Evolutionary conservation across 2,797 vertebrate genomes (phyloP), one percentile per base, ranked within the genome.

Genomic region (Spinibarbus caldwelli): DNA sequence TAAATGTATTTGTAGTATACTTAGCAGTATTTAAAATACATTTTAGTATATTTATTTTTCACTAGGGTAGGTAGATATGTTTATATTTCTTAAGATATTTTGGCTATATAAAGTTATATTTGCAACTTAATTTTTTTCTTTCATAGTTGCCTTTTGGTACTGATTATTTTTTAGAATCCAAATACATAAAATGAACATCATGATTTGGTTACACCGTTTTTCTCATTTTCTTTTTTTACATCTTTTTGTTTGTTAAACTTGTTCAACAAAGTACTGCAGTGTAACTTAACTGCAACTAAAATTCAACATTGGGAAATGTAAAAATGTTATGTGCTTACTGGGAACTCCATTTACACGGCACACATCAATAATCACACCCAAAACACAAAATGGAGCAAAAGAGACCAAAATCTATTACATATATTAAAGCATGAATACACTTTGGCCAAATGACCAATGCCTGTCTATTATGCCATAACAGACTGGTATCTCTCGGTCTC

Each of bases 401-500:
- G 87, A 86, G 87, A 88, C 38, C 57, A 23, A 34, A 49, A 45
- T 82, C 14, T 52, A 81, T 77, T 19, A n/a, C n/a, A 57, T 73
- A 34, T 83, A 2, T n/a, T n/a, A 72, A 64, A 68, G 57, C 23
- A 82, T 52, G 21, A 84, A 34, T n/a, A 68, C 38, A 59, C 38
- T 67, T 77, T 54, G 4, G 43, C 9, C 31, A 21, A 29, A 23
- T 68, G 57, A 57, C 23, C 9, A 29, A 59, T 34, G 5, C 47
- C 29, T 19, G 54, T 62, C 7, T 47, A 17, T 59, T 67, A 52
- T 62, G 29, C 17, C 2, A 2, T 43, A 43, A 43, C 41, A 54
- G 57, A 52, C 41, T 47, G 17, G 64, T 72, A 80, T 89, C 80
- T 89, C 64, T 88, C 78, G 68, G 62, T 70, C 85, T 86, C 88